Conservation (phyloP, 2,888 invertebrate species). For the Plemyria rubiginata region DNA sequence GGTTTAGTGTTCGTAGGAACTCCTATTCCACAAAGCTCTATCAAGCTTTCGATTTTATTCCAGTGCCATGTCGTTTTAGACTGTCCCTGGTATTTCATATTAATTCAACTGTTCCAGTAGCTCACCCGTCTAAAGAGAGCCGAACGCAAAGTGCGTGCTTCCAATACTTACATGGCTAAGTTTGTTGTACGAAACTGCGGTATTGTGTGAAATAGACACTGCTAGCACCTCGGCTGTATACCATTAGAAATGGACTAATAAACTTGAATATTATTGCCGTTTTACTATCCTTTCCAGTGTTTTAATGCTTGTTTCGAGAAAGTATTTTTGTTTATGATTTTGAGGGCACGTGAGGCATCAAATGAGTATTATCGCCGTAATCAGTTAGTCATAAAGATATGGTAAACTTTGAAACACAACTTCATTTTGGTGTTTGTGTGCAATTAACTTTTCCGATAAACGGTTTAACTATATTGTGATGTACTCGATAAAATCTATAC, state of each 20-base stretch:
- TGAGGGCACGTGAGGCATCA: constrained; percentile 23
- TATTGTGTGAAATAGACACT: constrained; percentile 65
- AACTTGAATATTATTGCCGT: constrained; percentile 45
- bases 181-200: constrained; percentile 54
- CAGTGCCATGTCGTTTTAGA: too few species aligned
- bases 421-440: neutral
- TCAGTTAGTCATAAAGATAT: constrained; percentile 16
- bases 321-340: constrained; percentile 33
- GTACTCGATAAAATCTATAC: too few species aligned
- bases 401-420: constrained; percentile 8
- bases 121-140: constrained; percentile 44
- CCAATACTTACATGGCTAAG: constrained; percentile 58
- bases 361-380: constrained; percentile 24
- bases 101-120: constrained; percentile 12
- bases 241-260: constrained; percentile 45
- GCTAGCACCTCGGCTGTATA: constrained; percentile 50
- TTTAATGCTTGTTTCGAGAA: constrained; percentile 33
- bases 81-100: too few species aligned
- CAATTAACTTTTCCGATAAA: neutral
- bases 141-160: constrained; percentile 60
- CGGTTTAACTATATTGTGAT: neutral
- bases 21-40: too few species aligned
- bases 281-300: constrained; percentile 43
- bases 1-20: too few species aligned
- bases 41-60: too few species aligned